Conservation (phyloP, 2,888 invertebrate genomes). For the Cryptocephalus moraei region DNA sequence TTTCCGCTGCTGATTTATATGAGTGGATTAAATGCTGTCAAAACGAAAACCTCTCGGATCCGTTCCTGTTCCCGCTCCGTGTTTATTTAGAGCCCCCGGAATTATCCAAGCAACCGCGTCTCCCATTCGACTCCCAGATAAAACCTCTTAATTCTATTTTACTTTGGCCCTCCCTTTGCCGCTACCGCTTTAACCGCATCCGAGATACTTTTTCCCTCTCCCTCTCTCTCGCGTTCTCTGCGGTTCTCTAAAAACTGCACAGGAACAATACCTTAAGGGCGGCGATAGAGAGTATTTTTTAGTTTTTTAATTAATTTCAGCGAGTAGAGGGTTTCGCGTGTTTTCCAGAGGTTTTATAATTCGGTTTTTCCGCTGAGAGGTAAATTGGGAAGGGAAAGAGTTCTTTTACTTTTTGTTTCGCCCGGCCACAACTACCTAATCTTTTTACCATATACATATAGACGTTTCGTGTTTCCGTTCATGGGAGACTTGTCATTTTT, state of each 20-base stretch:
- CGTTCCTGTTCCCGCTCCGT: constrained; percentile 12
- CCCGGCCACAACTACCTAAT: no score
- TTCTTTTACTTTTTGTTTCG: no score
- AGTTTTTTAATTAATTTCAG: no score
- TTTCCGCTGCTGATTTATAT: no score
- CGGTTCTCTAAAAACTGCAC: background rate
- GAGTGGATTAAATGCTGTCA: no score
- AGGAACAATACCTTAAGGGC: background rate
- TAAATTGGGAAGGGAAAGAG: no score
- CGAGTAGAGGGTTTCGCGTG: no score
- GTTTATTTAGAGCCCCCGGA: constrained; percentile 36
- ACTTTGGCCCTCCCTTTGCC: constrained; percentile 15
- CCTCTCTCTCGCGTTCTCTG: background rate
- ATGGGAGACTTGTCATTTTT: no score
- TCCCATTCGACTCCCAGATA: constrained; percentile 33
- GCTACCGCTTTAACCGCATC: background rate
- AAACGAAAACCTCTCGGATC: background rate
- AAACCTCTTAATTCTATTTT: constrained; percentile 33
- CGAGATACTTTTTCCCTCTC: background rate
- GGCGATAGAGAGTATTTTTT: background rate
- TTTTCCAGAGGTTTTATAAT: no score
- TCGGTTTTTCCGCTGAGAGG: no score
- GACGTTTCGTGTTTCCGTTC: no score
- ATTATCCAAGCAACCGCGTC: constrained; percentile 34
- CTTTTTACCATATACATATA: no score